Percentiles rank a stretch among this genome's conserved stretches.
These are phyloP conservation scores for Oncorhynchus keta DNA, from an alignment of 2,113 vertebrate genomes.

Conservation along the genomic window DNA sequence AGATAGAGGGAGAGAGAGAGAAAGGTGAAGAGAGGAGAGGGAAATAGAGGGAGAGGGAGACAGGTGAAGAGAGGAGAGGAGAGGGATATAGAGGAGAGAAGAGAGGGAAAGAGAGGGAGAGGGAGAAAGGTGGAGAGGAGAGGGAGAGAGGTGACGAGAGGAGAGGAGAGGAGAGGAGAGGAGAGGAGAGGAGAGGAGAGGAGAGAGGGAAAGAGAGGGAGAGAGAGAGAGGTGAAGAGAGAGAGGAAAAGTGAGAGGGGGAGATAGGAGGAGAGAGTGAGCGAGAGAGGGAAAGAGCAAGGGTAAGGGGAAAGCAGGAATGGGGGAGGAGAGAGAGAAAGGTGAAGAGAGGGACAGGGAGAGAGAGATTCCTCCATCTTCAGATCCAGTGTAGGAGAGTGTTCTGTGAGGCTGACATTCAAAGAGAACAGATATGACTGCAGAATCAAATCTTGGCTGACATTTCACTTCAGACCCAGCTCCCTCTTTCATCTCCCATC, in stretches of 20 bases:
- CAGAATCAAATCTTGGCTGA: background rate
- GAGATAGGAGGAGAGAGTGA: conserved; percentile 6
- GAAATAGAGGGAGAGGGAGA: too few species aligned
- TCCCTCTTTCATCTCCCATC: too few species aligned
- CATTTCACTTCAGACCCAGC: background rate
- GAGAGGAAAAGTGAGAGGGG: background rate
- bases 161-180: too few species aligned
- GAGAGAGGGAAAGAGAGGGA: background rate
- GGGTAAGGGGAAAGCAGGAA: too few species aligned
- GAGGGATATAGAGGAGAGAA: too few species aligned
- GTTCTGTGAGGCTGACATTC: background rate
- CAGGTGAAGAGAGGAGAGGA: too few species aligned
- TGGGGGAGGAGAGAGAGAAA: background rate
- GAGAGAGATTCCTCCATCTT: background rate
- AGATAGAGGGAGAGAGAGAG: too few species aligned
- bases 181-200: too few species aligned
- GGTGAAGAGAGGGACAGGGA: background rate
- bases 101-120: too few species aligned
- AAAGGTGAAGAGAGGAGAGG: too few species aligned
- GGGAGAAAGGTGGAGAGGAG: background rate
- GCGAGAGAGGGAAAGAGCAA: too few species aligned
- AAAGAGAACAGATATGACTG: background rate
- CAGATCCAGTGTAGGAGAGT: background rate
- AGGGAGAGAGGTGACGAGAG: background rate
- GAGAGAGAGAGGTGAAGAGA: background rate